A percentile compares a stretch with the other conserved stretches of the same genome.
These are phyloP conservation scores for Gephyroberyx darwinii DNA, from an alignment of 2,797 vertebrate species.

Conservation along the genomic window DNA sequence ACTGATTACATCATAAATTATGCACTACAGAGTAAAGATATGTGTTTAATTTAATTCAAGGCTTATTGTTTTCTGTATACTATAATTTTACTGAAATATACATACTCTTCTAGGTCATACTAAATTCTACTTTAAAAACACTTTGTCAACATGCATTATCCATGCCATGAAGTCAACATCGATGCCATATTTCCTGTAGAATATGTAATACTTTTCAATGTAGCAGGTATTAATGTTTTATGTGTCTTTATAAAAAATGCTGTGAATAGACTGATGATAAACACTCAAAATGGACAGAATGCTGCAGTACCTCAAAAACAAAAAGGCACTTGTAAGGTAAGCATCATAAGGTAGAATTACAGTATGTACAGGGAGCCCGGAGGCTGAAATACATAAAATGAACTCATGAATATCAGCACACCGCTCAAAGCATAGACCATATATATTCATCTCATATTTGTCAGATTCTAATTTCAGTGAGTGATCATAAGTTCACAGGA, in stretches of 20 bases:
- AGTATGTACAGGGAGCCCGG: conserved; percentile 13
- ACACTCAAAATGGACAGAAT: conserved; percentile 23
- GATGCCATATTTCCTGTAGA: conserved; percentile 3
- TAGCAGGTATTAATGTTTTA: not conserved
- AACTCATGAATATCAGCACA: conserved; percentile 1
- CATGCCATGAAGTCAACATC: conserved; percentile 22
- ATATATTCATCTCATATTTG: conserved; percentile 20
- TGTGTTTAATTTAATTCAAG: not conserved
- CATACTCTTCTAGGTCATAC: conserved; percentile 8
- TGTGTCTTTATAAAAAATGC: conserved; percentile 17
- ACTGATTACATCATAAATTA: conserved; percentile 4
- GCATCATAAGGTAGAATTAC: conserved; percentile 9
- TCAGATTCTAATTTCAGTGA: not conserved
- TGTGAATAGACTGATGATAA: conserved; percentile 9
- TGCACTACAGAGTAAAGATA: conserved; percentile 6
- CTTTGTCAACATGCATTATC: conserved; percentile 21
- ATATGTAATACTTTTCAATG: no score
- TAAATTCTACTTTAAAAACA: conserved; percentile 11
- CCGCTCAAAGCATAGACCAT: conserved; percentile 9
- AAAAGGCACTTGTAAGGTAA: conserved; percentile 61
- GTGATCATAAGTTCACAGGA: conserved; percentile 39
- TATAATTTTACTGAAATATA: not conserved
- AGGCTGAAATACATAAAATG: conserved; percentile 6
- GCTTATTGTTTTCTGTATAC: not conserved
- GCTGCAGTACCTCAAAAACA: conserved; percentile 48